Evolutionary conservation across 2,888 invertebrate genomes (phyloP).

Genomic region (Tineola bisselliella): DNA sequence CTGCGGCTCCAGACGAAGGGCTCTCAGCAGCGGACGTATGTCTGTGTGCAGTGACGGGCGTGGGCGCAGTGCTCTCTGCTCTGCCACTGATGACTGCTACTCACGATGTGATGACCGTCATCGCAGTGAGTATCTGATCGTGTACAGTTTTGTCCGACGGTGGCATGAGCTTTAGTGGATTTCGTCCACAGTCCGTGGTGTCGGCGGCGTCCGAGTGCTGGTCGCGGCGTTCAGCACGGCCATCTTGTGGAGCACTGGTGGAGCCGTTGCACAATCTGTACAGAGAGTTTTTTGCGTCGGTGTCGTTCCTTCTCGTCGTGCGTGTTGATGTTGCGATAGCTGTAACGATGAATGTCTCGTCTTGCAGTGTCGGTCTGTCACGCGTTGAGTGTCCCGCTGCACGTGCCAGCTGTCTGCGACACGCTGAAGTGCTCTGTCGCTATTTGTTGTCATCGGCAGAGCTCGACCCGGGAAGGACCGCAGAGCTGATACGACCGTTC

Average conservation of each 20-base stretch:
- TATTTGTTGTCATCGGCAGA: not conserved
- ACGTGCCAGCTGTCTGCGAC: not conserved
- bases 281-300: not conserved
- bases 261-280: not conserved
- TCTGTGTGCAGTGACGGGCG: conserved; percentile 38
- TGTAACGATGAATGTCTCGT: not conserved
- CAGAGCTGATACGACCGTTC: not conserved
- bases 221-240: not conserved
- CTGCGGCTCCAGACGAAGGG: conserved; percentile 32
- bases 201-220: not conserved
- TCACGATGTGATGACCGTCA: not conserved
- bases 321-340: not conserved
- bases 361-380: not conserved
- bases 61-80: not conserved
- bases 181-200: not conserved
- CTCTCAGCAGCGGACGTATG: conserved; percentile 43
- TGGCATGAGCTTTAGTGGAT: too few species aligned
- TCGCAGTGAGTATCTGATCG: not conserved
- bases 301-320: not conserved
- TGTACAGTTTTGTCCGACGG: too few species aligned
- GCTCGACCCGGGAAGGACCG: not conserved
- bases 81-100: not conserved
- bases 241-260: not conserved
- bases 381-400: not conserved
- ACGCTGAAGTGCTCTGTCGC: not conserved